Percentiles rank a stretch among this genome's conserved stretches.
phyloP scores from a whole-genome alignment of 2,113 vertebrate species.

The Ploceus nigricollis region DNA sequence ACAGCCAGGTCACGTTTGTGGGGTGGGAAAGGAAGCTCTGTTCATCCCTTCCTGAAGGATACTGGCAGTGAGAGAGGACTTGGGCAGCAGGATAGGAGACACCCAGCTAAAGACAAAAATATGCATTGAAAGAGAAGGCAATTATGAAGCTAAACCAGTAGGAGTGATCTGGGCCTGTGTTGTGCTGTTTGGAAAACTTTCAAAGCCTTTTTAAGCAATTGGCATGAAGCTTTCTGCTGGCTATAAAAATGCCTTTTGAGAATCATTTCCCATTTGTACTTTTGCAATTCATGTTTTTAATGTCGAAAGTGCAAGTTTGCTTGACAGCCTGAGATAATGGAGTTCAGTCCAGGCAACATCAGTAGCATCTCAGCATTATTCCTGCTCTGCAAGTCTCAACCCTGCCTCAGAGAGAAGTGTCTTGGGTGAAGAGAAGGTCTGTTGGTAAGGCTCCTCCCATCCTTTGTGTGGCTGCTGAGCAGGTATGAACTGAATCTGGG shows the following conservation, averaged over 20 bases:
- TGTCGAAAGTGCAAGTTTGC: not conserved
- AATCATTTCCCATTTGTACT: conserved; percentile 32
- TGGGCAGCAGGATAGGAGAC: not conserved
- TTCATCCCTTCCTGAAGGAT: not conserved
- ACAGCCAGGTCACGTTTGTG: rapidly evolving
- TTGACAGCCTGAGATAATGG: not conserved
- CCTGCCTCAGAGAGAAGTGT: not conserved
- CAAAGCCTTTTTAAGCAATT: conserved; percentile 45
- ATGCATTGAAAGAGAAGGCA: conserved; percentile 15
- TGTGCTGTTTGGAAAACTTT: conserved; percentile 40
- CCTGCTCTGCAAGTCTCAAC: not conserved
- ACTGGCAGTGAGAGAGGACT: not conserved
- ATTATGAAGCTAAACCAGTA: not conserved
- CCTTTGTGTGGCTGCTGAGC: not conserved
- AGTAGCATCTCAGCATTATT: not conserved
- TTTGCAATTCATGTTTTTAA: conserved; percentile 14
- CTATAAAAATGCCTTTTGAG: conserved; percentile 25
- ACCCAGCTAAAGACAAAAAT: not conserved
- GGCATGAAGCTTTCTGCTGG: conserved; percentile 4
- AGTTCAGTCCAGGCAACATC: not conserved
- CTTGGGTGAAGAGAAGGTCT: not conserved
- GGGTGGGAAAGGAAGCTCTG: not conserved
- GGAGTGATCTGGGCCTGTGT: not conserved
- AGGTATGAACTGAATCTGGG: not conserved
- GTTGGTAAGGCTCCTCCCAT: not conserved